phyloP scores from a whole-genome alignment of 1,140 invertebrate genomes.

The Sycophaga agraensis region DNA sequence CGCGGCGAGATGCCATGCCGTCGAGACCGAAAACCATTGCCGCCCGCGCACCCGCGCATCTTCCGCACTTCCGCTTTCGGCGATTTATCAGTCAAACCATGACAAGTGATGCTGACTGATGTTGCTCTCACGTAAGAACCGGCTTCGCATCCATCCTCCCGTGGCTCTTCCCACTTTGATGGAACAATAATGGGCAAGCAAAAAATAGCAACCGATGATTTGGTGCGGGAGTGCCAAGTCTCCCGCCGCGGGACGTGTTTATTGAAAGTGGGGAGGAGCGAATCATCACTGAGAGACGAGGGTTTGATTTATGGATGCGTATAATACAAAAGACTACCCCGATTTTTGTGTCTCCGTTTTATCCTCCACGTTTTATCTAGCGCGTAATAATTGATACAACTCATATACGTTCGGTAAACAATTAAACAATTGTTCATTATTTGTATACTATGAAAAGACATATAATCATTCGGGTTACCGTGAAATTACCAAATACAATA shows the following conservation, averaged over 20 bases:
- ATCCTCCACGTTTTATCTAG: no score
- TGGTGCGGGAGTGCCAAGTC: background rate
- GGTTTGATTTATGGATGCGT: no score
- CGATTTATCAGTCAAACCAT: conserved; percentile 37
- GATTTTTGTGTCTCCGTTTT: no score
- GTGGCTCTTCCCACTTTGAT: background rate
- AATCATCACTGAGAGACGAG: no score
- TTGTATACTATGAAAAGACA: no score
- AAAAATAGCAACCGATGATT: conserved; percentile 4
- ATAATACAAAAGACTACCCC: no score
- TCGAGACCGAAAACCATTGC: conserved; percentile 9
- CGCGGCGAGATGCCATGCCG: conserved; percentile 9
- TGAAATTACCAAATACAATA: no score
- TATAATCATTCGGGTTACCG: no score
- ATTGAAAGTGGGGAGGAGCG: background rate
- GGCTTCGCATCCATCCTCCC: conserved; percentile 15
- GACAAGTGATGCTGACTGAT: conserved; percentile 41
- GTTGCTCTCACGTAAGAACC: conserved; percentile 24
- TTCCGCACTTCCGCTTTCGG: conserved; percentile 14
- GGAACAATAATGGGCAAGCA: conserved; percentile 6
- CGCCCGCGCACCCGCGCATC: no score
- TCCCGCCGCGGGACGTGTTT: background rate
- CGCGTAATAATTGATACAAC: no score
- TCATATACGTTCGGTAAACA: no score
- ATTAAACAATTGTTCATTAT: no score